These are phyloP conservation scores for Haliclona indistincta DNA, from an alignment of 37 sponge, comb jelly and placozoan genomes.

Conservation along the genomic window DNA sequence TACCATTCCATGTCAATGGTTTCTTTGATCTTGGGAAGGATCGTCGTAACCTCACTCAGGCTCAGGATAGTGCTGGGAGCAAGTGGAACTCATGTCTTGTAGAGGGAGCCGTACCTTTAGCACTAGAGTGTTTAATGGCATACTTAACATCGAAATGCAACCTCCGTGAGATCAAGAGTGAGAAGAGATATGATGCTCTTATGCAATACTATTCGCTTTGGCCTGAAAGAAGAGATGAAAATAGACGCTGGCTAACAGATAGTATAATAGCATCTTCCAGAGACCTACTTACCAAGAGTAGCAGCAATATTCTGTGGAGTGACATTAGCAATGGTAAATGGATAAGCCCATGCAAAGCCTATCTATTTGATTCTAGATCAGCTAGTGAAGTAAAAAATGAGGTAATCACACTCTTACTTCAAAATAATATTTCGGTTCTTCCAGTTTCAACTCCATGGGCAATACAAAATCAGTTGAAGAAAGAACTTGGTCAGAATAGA, in stretches of 20 bases:
- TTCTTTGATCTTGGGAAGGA: constrained; percentile 62
- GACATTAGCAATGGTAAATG: constrained; percentile 37
- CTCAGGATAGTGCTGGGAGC: constrained; percentile 7
- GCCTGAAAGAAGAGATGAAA: background rate
- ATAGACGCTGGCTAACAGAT: background rate
- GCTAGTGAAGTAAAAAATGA: constrained; percentile 12
- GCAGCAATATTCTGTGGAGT: constrained; percentile 29
- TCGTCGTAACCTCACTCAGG: constrained; percentile 24
- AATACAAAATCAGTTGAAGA: background rate
- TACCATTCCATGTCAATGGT: constrained; percentile 58
- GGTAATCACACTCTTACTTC: constrained; percentile 23
- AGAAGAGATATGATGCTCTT: constrained; percentile 20
- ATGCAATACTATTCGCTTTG: constrained; percentile 46
- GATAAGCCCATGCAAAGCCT: constrained; percentile 32
- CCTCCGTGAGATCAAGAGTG: too few species aligned
- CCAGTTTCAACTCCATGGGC: constrained; percentile 9
- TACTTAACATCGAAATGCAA: too few species aligned
- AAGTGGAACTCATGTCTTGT: constrained; percentile 58
- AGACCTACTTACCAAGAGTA: background rate
- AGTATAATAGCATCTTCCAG: background rate
- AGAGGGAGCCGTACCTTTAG: constrained; percentile 31
- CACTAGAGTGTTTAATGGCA: constrained; percentile 27
- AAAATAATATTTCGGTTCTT: background rate
- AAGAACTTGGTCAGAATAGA: background rate
- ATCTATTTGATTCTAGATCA: constrained; percentile 5